Evolutionary conservation across 2,888 invertebrate species (phyloP).

Genomic region (Poecilus cupreus): DNA sequence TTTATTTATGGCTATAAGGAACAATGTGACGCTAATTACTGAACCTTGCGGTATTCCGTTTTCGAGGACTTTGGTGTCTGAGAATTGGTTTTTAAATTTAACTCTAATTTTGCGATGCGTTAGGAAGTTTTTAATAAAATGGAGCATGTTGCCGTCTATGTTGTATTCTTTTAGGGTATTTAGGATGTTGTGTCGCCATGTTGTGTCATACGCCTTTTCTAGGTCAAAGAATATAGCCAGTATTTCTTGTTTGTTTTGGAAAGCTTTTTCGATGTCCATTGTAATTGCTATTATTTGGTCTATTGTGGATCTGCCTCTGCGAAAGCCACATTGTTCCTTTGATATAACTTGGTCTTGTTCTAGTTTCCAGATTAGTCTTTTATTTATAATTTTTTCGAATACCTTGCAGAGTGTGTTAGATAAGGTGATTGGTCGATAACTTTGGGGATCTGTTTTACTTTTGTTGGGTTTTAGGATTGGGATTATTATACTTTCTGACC

Average conservation of each 20-base stretch:
- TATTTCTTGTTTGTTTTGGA: constrained; percentile 1
- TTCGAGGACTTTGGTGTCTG: not conserved
- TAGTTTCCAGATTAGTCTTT: constrained; percentile 18
- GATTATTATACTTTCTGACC: not conserved
- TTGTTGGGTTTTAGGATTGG: not conserved
- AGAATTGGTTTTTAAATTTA: not conserved
- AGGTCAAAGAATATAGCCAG: not conserved
- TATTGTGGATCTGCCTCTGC: not conserved
- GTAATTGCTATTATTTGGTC: constrained; percentile 1
- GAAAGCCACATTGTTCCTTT: not conserved
- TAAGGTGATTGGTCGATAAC: constrained; percentile 14
- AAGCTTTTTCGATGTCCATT: not conserved
- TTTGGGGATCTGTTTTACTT: constrained; percentile 1
- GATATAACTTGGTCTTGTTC: not conserved
- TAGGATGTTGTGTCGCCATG: constrained; percentile 7
- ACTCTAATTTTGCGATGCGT: not conserved
- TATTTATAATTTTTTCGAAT: constrained; percentile 16
- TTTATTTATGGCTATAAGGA: not conserved
- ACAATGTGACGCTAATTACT: constrained; percentile 4
- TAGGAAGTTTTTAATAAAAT: constrained; percentile 8
- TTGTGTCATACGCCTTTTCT: not conserved
- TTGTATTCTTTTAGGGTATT: not conserved
- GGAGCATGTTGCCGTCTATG: constrained; percentile 3
- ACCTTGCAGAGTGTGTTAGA: not conserved
- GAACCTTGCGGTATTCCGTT: constrained; percentile 5